Percentiles rank a stretch among this genome's conserved stretches.
Evolutionary conservation across 2,113 vertebrate species (phyloP).

Genomic region (Pomatorhinus ruficollis): DNA sequence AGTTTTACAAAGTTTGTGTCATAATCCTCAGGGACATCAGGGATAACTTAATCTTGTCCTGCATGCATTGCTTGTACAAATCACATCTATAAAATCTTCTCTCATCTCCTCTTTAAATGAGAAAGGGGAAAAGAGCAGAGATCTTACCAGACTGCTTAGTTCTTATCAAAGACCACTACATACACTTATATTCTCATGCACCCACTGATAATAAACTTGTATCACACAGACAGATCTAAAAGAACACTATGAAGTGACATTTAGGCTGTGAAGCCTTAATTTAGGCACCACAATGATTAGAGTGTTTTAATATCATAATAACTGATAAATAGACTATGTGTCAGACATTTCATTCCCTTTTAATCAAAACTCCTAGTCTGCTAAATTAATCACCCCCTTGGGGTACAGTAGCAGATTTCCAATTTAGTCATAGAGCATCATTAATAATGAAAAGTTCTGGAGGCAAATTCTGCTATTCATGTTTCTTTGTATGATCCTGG

Average conservation of each 20-base stretch:
- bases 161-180: neutral
- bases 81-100: neutral
- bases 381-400: conserved; percentile 81
- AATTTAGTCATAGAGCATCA: conserved; percentile 78
- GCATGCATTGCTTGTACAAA: neutral
- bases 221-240: conserved; percentile 61
- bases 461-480: conserved; percentile 65
- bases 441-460: conserved; percentile 80
- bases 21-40: neutral
- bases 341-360: conserved; percentile 80
- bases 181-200: neutral
- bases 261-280: conserved; percentile 74
- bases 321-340: conserved; percentile 80
- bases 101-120: neutral
- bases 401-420: conserved; percentile 76
- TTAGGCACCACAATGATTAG: conserved; percentile 73
- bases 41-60: neutral
- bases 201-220: conserved; percentile 41
- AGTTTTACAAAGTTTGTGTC: neutral
- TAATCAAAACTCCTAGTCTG: conserved; percentile 80
- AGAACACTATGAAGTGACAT: conserved; percentile 68
- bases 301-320: conserved; percentile 78
- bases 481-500: conserved; percentile 57
- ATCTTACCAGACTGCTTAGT: neutral
- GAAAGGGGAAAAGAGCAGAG: neutral